A percentile compares a stretch with the other conserved stretches of the same genome.
Conservation (phyloP, 1,140 invertebrate species). For the Aphidius gifuensis region DNA sequence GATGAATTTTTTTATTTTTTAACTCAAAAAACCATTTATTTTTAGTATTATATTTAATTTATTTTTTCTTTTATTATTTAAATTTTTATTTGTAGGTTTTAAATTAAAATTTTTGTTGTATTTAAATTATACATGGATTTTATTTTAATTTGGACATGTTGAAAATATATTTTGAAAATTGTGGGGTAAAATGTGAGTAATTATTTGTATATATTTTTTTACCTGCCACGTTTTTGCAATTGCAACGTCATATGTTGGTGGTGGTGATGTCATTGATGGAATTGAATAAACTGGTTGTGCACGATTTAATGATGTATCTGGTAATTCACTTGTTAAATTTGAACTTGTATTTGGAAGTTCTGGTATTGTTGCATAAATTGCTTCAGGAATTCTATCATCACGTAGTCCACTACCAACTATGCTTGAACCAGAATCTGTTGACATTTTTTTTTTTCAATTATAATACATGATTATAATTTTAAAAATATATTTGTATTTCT, state of each 20-base stretch:
- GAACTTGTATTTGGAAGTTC: slow-evolving; percentile 29
- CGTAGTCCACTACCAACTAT: slow-evolving; percentile 37
- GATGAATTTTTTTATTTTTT: too few relatives aligned
- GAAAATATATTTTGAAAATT: slow-evolving; percentile 13
- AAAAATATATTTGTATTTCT: too few relatives aligned
- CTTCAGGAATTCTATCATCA: slow-evolving; percentile 43
- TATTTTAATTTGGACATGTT: neutral
- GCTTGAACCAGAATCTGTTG: slow-evolving; percentile 45
- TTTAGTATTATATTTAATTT: too few relatives aligned
- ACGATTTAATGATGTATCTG: slow-evolving; percentile 34
- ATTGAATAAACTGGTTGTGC: slow-evolving; percentile 43
- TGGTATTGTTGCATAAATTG: slow-evolving; percentile 44
- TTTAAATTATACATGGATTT: too few relatives aligned
- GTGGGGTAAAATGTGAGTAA: slow-evolving; percentile 12
- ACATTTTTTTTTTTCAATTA: neutral
- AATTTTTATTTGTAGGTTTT: too few relatives aligned
- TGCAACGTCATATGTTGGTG: slow-evolving; percentile 52
- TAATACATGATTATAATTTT: too few relatives aligned
- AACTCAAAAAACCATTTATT: too few relatives aligned
- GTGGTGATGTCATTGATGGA: slow-evolving; percentile 52
- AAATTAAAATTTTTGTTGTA: too few relatives aligned
- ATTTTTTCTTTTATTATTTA: too few relatives aligned
- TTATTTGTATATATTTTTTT: slow-evolving; percentile 12
- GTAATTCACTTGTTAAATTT: slow-evolving; percentile 29
- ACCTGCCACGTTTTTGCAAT: slow-evolving; percentile 51